These are phyloP conservation scores for Scomber japonicus DNA, from an alignment of 2,113 vertebrate species.

Conservation along the genomic window DNA sequence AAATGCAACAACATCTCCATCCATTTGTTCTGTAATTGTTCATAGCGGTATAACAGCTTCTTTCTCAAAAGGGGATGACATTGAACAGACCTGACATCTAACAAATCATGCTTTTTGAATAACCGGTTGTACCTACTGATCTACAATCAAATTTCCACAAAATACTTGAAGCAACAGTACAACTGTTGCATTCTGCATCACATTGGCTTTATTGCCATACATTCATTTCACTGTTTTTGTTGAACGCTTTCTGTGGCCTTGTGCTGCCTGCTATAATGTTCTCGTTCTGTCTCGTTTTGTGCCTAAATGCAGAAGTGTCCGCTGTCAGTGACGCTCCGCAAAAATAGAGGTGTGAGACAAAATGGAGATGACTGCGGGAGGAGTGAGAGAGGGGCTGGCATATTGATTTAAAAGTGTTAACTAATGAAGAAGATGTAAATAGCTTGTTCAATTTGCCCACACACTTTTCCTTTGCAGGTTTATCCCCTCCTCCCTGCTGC, in stretches of 20 bases:
- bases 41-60: not conserved
- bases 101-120: conserved; percentile 12
- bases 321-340: conserved; percentile 13
- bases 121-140: not conserved
- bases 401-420: conserved; percentile 75
- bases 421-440: conserved; percentile 80
- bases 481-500: conserved; percentile 21
- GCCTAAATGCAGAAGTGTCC: conserved; percentile 2
- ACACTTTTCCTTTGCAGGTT: conserved; percentile 30
- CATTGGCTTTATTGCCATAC: not conserved
- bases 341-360: conserved; percentile 53
- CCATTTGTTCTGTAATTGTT: not conserved
- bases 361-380: conserved; percentile 30
- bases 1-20: not conserved
- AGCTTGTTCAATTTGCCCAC: conserved; percentile 71
- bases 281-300: not conserved
- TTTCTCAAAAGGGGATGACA: not conserved
- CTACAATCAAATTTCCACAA: not conserved
- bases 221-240: not conserved
- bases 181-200: not conserved
- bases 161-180: not conserved
- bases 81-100: conserved; percentile 6
- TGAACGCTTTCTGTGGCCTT: not conserved
- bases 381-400: conserved; percentile 44
- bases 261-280: not conserved